Conservation (phyloP, 2,888 invertebrate species). For the Epirrhoe alternata region DNA sequence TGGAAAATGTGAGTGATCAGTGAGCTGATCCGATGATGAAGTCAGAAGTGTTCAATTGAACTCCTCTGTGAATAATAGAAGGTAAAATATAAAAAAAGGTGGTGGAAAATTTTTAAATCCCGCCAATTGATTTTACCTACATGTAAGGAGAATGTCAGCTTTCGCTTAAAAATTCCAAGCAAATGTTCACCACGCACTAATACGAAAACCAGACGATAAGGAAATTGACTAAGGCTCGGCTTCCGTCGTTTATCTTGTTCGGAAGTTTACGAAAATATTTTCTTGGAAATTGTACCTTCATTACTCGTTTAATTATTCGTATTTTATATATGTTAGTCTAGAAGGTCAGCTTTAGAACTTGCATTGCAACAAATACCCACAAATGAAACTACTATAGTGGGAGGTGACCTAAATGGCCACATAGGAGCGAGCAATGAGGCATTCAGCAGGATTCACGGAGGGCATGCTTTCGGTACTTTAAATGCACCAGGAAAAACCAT, state of each 20-base stretch:
- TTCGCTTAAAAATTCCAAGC: constrained; percentile 38
- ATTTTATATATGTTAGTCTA: too few species aligned
- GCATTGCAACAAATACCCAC: constrained; percentile 3
- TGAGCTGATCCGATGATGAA: too few species aligned
- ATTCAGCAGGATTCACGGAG: too few species aligned
- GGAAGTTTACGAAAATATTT: constrained; percentile 37
- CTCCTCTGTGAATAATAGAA: too few species aligned
- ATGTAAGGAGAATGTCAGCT: constrained; percentile 60
- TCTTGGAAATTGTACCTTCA: constrained; percentile 23
- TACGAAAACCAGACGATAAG: constrained; percentile 72
- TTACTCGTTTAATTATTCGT: constrained; percentile 3
- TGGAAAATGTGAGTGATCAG: too few species aligned
- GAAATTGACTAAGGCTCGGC: constrained; percentile 62
- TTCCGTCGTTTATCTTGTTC: constrained; percentile 48
- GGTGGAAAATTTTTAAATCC: constrained; percentile 83
- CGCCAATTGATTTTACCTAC: constrained; percentile 79
- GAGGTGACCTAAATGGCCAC: too few species aligned
- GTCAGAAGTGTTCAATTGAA: too few species aligned
- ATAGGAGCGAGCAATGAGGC: too few species aligned
- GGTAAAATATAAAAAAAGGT: constrained; percentile 45
- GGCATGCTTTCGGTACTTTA: too few species aligned
- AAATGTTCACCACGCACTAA: constrained; percentile 59
- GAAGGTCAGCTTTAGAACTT: constrained; percentile 2
- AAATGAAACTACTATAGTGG: constrained; percentile 5
- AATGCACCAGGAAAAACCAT: too few species aligned